Evolutionary conservation across 2,113 vertebrate genomes (phyloP), one percentile per base, ranked within the genome.

Genomic region (Hymenochirus boettgeri): DNA sequence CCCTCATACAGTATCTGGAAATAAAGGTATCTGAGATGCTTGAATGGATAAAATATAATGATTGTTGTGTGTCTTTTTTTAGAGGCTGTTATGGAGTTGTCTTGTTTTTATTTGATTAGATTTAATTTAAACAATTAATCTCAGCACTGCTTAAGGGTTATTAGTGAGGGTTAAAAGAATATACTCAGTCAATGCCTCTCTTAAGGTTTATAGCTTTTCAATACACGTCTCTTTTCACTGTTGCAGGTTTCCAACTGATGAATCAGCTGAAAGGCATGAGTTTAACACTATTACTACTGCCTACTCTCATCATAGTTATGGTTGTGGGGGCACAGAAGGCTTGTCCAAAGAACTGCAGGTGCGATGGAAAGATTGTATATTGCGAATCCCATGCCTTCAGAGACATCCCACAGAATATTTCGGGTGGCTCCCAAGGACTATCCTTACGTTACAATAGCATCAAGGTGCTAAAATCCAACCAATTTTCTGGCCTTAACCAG

Each of bases 291-390:
- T 77, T 88, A 71, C 86, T 96, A 5, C 85, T 96, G 65, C 88
- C 91, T 3, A 80, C 77, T 58, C 87, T 88, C 78, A 84, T 94
- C 73, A 71, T 90, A 18, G 88, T 82, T 2, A 73, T 80, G 79
- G 85, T 90, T 2, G 65, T 79, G 39, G 83, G 86, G 59, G 91
- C 95, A 53, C 93, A 97, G 85, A 88, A 93, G 70, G 88, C 93
- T 65, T 99, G 96, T 83, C 94, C 93, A 65, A 89, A 74, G 80
- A 96, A 81, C 85, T 99, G 96, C 82, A 86, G 95, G 76, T 99
- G 96, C 29, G 96, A 99, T 65, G 96, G 95, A 74, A 98, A 98
- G 85, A 99, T 99, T 63, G 93, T 98, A 47, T 99, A 99, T 85
- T 99, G 96, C 21, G 96, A 99, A 73, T 99, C 96, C 50, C 95